These are phyloP conservation scores for Penaeus indicus DNA, from an alignment of 1,140 invertebrate genomes.

Conservation along the genomic window DNA sequence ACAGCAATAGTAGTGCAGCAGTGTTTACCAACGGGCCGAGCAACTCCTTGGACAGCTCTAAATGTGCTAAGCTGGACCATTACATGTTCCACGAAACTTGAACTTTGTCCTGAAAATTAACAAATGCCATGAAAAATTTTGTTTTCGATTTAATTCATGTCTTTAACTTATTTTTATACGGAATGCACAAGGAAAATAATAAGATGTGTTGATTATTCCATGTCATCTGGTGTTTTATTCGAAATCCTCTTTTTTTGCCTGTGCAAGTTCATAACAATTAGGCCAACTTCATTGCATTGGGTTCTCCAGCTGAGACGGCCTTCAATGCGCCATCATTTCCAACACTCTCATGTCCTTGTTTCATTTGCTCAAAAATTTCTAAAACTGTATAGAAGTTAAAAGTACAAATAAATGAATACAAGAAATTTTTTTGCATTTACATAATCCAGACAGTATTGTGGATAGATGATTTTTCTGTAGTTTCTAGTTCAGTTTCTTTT, in stretches of 20 bases:
- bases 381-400: constrained; percentile 47
- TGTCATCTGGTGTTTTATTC: constrained; percentile 59
- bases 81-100: constrained; percentile 63
- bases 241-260: constrained; percentile 33
- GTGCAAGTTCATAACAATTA: no score
- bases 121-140: constrained; percentile 27
- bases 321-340: constrained; percentile 1
- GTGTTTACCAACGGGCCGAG: constrained; percentile 59
- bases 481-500: background rate
- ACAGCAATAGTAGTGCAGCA: constrained; percentile 57
- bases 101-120: constrained; percentile 54
- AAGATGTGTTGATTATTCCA: constrained; percentile 64
- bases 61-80: constrained; percentile 63
- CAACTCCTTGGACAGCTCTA: constrained; percentile 60
- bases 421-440: constrained; percentile 47
- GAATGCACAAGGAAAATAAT: constrained; percentile 63
- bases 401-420: constrained; percentile 62
- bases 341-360: constrained; percentile 46
- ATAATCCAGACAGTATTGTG: constrained; percentile 33
- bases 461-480: constrained; percentile 2
- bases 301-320: background rate
- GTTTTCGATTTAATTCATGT: constrained; percentile 56
- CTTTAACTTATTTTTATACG: constrained; percentile 65
- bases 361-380: constrained; percentile 56
- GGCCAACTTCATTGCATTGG: background rate